Conservation (phyloP, 1,140 invertebrate species). For the Ectropis grisescens region DNA sequence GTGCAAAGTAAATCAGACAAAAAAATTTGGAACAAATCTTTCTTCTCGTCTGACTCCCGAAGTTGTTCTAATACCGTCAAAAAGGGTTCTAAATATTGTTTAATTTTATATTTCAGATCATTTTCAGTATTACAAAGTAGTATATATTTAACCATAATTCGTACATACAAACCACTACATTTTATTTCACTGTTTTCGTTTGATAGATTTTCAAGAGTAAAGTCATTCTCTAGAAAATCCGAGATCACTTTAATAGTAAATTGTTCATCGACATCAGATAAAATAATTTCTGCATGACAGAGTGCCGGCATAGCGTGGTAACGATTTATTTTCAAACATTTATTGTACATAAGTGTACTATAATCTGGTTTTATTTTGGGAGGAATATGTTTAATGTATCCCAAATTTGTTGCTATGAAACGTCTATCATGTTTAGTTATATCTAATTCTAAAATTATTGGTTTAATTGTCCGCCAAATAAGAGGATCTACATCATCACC, state of each 20-base stretch:
- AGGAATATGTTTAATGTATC: too few species aligned
- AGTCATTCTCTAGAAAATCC: conserved; percentile 4
- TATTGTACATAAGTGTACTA: too few species aligned
- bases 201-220: not conserved
- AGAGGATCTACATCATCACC: too few species aligned
- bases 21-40: conserved; percentile 1
- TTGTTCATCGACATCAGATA: conserved; percentile 18
- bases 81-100: conserved; percentile 20
- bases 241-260: conserved; percentile 10
- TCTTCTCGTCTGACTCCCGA: not conserved
- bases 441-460: too few species aligned
- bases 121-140: conserved; percentile 19
- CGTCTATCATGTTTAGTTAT: too few species aligned
- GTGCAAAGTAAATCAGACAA: conserved; percentile 11
- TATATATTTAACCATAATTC: conserved; percentile 29
- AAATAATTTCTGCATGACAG: conserved; percentile 16
- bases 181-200: not conserved
- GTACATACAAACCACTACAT: conserved; percentile 12
- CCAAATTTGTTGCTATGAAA: too few species aligned
- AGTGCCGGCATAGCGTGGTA: conserved; percentile 7
- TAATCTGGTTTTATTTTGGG: too few species aligned
- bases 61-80: conserved; percentile 8
- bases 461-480: too few species aligned
- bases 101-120: conserved; percentile 8
- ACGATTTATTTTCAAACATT: not conserved